Base-by-base conservation (phyloP, 2,113 vertebrate species). In the Vulpes ferrilata region DNA sequence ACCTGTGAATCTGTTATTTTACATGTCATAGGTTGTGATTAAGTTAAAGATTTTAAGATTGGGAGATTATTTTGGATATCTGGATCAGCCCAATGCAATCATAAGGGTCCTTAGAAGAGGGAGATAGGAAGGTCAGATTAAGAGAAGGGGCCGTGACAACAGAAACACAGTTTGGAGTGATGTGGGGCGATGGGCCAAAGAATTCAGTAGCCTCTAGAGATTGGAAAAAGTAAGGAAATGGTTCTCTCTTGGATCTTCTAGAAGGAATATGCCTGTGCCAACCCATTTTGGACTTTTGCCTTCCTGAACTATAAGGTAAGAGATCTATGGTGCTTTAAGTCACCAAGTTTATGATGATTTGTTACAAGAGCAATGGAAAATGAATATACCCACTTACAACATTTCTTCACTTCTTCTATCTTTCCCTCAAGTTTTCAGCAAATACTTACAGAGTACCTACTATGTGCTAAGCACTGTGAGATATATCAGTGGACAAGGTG, bases 321-420 rank as follows among this genome's bases (percentile, higher is more conserved):
- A 38, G 20, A 12, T 9, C 53, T 62, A 3, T 15, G 53, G 79
- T 51, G n/a, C 32, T 78, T 78, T 57, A 79, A 86, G 67, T 3
- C n/a, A 19, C 48, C 19, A 57, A 67, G 20, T 84, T 20, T 27
- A 35, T 1, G 48, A 59, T 25, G 15, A 60, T 60, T 90, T 55
- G 23, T 84, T 76, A 65, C n/a, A 51, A 67, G 25, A 79, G 25
- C 43, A 60, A 51, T 5, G 38, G 69, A 16, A 48, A 78, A 17
- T 30, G 0, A 71, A 13, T 1, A 9, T 10, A 43, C 11, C 48
- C 48, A 19, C 35, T 59, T 51, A 38, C 1, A 3, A 35, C 13
- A 22, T 79, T 53, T 57, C 20, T 53, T 85, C 51, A 25, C 57
- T 65, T 64, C 3, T 16, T 78, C 43, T 2, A 11, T 30, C 38